phyloP scores from a whole-genome alignment of 1,140 invertebrate species.

The Drosophila fuyamai region DNA sequence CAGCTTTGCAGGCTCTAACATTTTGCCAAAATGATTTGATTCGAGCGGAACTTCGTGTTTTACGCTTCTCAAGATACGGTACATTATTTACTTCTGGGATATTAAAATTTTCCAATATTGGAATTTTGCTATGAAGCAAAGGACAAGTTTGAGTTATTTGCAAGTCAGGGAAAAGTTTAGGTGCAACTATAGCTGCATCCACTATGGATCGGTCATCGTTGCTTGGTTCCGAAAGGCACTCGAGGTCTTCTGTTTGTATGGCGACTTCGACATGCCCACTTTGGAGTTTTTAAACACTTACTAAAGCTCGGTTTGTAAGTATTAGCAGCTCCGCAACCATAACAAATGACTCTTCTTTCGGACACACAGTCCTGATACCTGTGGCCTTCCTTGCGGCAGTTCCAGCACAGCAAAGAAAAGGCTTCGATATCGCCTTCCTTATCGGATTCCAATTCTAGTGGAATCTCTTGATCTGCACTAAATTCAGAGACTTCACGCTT shows the following conservation, averaged over 20 bases:
- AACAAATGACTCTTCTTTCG: conserved; percentile 4
- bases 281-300: conserved; percentile 10
- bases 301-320: conserved; percentile 5
- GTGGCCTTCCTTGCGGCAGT: no score
- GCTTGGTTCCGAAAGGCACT: not conserved
- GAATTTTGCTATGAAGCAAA: not conserved
- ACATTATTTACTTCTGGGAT: not conserved
- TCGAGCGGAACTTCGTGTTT: not conserved
- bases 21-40: conserved; percentile 1
- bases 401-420: no score
- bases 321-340: conserved; percentile 4
- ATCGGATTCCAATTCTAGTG: no score
- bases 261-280: conserved; percentile 3
- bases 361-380: not conserved
- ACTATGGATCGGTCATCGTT: conserved; percentile 13
- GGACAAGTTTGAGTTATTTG: not conserved
- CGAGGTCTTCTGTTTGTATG: conserved; percentile 1
- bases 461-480: no score
- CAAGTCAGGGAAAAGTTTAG: not conserved
- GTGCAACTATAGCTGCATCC: no score
- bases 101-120: no score
- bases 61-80: not conserved
- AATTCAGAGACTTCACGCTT: no score
- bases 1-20: not conserved
- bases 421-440: no score